Conservation (phyloP, 2,888 invertebrate genomes). For the Noctua fimbriata region DNA sequence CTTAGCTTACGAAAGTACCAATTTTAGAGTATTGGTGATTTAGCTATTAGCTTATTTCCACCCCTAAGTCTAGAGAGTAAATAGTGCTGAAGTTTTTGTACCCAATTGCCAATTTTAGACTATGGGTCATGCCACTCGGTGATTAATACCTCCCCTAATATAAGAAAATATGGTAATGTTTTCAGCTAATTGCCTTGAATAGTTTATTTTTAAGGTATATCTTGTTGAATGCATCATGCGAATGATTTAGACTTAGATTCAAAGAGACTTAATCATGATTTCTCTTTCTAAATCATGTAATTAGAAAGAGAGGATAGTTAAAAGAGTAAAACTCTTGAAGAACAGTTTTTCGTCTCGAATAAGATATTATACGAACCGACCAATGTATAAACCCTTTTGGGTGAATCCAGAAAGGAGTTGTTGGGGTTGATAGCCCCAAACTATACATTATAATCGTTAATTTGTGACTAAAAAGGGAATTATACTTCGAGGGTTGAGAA, state of each 20-base stretch:
- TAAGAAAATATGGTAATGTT: conserved; percentile 36
- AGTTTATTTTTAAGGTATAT: conserved; percentile 13
- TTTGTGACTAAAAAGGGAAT: neutral
- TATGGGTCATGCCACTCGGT: neutral
- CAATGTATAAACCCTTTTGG: conserved; percentile 5
- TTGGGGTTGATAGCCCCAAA: conserved; percentile 6
- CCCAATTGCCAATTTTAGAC: conserved; percentile 19
- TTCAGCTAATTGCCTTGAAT: conserved; percentile 26
- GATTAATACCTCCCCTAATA: conserved; percentile 29
- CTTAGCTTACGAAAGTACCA: conserved; percentile 10
- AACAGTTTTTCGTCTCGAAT: conserved; percentile 28
- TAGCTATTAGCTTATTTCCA: conserved; percentile 22
- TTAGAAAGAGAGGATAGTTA: conserved; percentile 19
- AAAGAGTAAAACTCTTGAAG: neutral
- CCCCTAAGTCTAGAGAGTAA: conserved; percentile 14
- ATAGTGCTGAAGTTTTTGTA: conserved; percentile 13
- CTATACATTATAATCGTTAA: neutral
- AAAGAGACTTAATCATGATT: neutral
- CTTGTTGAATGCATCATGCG: conserved; percentile 19
- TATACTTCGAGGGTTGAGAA: neutral
- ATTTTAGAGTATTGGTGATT: conserved; percentile 12
- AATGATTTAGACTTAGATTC: conserved; percentile 9
- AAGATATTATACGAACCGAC: neutral
- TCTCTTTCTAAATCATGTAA: conserved; percentile 19
- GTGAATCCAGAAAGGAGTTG: neutral